Base-by-base conservation (phyloP, 35 echinoderm and acorn worm species). In the Eucidaris tribuloides region DNA sequence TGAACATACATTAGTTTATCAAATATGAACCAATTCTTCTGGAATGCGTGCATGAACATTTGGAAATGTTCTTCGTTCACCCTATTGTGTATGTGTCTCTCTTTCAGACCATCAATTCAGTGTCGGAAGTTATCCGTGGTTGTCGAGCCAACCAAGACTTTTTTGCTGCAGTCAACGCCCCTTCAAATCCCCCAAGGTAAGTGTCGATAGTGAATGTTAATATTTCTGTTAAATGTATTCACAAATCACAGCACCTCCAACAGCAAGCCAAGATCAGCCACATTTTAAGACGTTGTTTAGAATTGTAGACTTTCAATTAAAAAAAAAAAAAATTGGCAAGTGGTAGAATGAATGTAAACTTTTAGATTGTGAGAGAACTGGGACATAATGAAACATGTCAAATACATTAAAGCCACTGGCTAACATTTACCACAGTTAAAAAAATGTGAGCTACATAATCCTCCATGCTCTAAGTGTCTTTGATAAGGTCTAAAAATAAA, bases 81-180 rank as follows among this genome's bases (percentile, higher is more conserved):
- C 13, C 41, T 62, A 24, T 4, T 4, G 19, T 58, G 40, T 63
- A 3, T 2, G 28, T 17, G 14, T 49, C 45, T 24, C 33, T 6
- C 4, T 64, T 41, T 59, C 81, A 97, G 94, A 97, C 94, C 4
- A 86, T 97, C 39, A 97, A 97, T 60, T 89, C 94, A 0, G 94
- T 97, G 42, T 97, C 94, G 40, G 94, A 97, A 82, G 90, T 97
- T 18, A 97, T 97, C 35, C 74, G 94, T 77, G 94, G 94, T 14
- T 88, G 76, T 35, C 84, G 84, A 38, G 31, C 81, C 32, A 97
- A 97, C 48, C 94, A 97, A 48, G 94, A 97, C 7, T 97, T 92
- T 65, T 97, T 97, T 79, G 94, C 94, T 23, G 91, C 94, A 7
- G 94, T 97, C 31, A 97, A 81, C 31, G 94, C 94, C n/a, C 94